These are phyloP conservation scores for Gyrodactylus bullatarudis DNA, from an alignment of 1,140 invertebrate genomes.

Conservation along the genomic window DNA sequence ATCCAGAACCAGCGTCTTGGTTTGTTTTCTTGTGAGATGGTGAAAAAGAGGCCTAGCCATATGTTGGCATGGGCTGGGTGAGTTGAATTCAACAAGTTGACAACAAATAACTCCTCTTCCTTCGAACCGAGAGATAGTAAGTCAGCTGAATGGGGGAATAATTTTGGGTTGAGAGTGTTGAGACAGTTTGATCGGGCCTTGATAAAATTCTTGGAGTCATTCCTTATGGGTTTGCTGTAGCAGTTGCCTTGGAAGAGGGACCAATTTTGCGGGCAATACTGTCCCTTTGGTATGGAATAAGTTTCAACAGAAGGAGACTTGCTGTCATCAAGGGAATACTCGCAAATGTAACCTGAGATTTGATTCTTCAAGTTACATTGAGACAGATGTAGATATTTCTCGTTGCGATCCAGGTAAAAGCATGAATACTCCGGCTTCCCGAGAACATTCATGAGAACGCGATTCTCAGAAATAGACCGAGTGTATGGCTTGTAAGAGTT, in stretches of 20 bases:
- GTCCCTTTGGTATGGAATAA: neutral
- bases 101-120: neutral
- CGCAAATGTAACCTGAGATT: neutral
- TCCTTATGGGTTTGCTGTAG: neutral
- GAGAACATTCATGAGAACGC: too few relatives aligned
- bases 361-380: neutral
- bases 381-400: neutral
- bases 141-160: neutral
- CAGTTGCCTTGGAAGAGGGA: neutral
- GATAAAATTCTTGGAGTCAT: neutral
- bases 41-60: neutral
- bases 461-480: too few relatives aligned
- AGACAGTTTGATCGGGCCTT: neutral
- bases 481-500: neutral
- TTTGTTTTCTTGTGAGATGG: neutral
- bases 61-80: neutral
- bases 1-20: neutral
- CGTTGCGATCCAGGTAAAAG: neutral
- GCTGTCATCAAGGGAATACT: neutral
- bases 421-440: too few relatives aligned
- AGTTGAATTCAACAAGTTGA: neutral
- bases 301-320: neutral
- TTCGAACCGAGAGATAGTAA: neutral
- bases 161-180: neutral
- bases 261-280: neutral